phyloP scores from a whole-genome alignment of 2,888 invertebrate species.

The Ypsolopha scabrella region DNA sequence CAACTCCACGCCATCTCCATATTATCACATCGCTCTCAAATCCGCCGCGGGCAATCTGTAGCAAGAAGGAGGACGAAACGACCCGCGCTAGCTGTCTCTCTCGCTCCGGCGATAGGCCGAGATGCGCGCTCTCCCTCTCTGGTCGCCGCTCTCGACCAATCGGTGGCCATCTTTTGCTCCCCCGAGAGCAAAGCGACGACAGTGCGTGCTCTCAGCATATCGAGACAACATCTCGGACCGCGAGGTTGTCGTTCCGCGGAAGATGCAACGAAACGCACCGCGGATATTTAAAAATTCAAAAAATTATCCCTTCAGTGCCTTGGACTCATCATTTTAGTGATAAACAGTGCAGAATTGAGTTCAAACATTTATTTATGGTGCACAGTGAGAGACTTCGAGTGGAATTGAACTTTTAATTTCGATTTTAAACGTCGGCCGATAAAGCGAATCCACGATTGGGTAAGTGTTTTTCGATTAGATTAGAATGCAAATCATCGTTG shows the following conservation, averaged over 20 bases:
- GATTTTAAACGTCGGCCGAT: conserved; percentile 44
- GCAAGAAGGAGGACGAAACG: conserved; percentile 48
- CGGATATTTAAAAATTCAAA: conserved; percentile 13
- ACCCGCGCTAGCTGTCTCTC: conserved; percentile 50
- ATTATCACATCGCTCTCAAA: conserved; percentile 55
- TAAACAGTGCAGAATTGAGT: neutral
- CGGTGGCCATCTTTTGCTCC: conserved; percentile 65
- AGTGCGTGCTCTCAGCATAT: conserved; percentile 68
- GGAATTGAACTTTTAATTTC: conserved; percentile 43
- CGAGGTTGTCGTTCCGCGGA: conserved; percentile 60
- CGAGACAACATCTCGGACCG: conserved; percentile 65
- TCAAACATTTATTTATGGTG: conserved; percentile 24
- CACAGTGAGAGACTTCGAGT: conserved; percentile 52
- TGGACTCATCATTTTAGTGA: conserved; percentile 33
- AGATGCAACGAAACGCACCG: conserved; percentile 31
- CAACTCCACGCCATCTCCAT: conserved; percentile 51
- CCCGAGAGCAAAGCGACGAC: conserved; percentile 67
- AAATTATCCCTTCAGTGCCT: conserved; percentile 29
- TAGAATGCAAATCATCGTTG: conserved; percentile 59
- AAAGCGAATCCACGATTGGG: conserved; percentile 67
- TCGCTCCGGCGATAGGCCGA: conserved; percentile 38
- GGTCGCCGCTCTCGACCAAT: conserved; percentile 61
- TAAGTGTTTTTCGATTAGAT: conserved; percentile 65
- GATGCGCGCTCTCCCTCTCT: conserved; percentile 57
- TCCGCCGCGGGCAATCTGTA: conserved; percentile 48